Conservation (phyloP, 2,797 vertebrate species). For the Clamator glandarius region DNA sequence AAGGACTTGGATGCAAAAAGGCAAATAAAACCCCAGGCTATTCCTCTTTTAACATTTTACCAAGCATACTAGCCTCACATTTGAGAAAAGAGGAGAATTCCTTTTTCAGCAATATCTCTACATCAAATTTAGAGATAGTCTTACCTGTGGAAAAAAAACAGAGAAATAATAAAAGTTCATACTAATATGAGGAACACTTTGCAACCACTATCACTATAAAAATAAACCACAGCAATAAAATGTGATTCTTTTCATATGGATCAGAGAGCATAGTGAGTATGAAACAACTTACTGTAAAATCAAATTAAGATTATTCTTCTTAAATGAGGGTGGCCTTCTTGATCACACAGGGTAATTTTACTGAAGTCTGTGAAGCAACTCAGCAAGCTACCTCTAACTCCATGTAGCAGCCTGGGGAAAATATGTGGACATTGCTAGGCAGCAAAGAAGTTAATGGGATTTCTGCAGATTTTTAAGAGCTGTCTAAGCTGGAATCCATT, state of each 20-base stretch:
- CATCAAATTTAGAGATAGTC: neutral
- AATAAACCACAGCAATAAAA: neutral
- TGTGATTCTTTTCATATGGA: neutral
- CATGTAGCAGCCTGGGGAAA: neutral
- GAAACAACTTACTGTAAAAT: neutral
- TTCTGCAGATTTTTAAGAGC: slow-evolving; percentile 6
- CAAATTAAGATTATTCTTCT: neutral
- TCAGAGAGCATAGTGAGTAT: neutral
- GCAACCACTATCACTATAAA: neutral
- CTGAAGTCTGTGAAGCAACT: neutral
- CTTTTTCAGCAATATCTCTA: neutral
- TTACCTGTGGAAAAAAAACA: neutral
- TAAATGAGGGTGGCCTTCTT: neutral
- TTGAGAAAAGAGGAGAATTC: neutral
- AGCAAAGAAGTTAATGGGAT: neutral
- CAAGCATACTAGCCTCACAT: neutral
- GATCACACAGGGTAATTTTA: neutral
- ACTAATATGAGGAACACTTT: neutral
- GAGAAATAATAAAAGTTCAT: neutral
- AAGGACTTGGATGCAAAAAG: neutral
- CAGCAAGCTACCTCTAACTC: neutral
- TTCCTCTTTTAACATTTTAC: neutral
- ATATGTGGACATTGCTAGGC: neutral
- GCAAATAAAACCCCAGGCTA: neutral
- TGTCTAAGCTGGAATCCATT: slow-evolving; percentile 2